phyloP scores from a whole-genome alignment of 2,888 invertebrate genomes.

The Leptinotarsa tumamoca region DNA sequence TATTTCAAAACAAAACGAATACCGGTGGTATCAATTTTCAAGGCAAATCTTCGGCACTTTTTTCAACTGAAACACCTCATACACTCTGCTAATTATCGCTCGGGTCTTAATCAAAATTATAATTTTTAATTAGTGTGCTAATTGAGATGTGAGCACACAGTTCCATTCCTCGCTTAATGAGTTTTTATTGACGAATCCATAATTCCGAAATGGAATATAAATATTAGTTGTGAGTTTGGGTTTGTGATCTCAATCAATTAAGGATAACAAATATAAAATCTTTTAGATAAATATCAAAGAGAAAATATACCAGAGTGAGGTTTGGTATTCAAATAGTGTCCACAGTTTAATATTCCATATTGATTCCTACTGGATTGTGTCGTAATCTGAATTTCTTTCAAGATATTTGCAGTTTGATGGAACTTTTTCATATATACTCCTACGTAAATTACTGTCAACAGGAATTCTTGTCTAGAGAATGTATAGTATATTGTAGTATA shows the following conservation, averaged over 20 bases:
- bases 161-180: slow-evolving; percentile 21
- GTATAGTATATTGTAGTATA: too few relatives aligned
- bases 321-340: not conserved
- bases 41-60: not conserved
- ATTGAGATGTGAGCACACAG: slow-evolving; percentile 9
- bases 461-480: too few relatives aligned
- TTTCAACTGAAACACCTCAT: slow-evolving; percentile 7
- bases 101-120: slow-evolving; percentile 21
- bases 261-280: not conserved
- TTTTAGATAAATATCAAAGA: not conserved
- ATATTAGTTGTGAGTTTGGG: slow-evolving; percentile 16
- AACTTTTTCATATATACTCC: too few relatives aligned
- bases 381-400: too few relatives aligned
- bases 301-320: not conserved
- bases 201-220: slow-evolving; percentile 28
- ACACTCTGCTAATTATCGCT: slow-evolving; percentile 24
- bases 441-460: too few relatives aligned
- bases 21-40: not conserved
- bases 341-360: not conserved
- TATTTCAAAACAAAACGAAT: not conserved
- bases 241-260: slow-evolving; percentile 23
- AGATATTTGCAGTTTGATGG: too few relatives aligned
- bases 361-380: not conserved
- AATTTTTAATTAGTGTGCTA: slow-evolving; percentile 28
- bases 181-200: slow-evolving; percentile 22